Evolutionary conservation across 2,113 vertebrate species (phyloP).

Genomic region (Stegastes partitus): DNA sequence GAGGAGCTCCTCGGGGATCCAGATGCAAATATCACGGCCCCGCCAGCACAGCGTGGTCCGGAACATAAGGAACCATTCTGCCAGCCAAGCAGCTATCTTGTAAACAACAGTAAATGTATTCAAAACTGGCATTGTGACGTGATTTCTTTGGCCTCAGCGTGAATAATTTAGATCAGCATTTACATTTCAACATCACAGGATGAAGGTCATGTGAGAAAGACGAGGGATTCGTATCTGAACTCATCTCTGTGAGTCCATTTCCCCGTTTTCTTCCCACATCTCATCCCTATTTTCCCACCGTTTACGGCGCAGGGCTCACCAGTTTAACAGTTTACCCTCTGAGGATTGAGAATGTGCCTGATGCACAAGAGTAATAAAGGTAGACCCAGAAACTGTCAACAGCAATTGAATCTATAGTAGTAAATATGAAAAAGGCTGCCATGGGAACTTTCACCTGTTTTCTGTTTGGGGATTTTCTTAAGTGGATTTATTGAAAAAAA

Average conservation of each 20-base stretch:
- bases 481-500: not conserved
- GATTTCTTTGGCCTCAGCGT: not conserved
- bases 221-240: not conserved
- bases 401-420: conserved; percentile 16
- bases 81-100: conserved; percentile 26
- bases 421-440: not conserved
- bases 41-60: conserved; percentile 61
- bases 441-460: not conserved
- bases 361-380: conserved; percentile 33
- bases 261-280: not conserved
- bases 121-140: not conserved
- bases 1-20: conserved; percentile 64
- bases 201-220: not conserved
- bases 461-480: conserved; percentile 16
- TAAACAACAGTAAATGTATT: conserved; percentile 14
- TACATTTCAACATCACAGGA: not conserved
- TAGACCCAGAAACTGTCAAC: conserved; percentile 8
- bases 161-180: not conserved
- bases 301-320: not conserved
- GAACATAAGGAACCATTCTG: conserved; percentile 58
- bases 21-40: conserved; percentile 75
- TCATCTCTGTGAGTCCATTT: not conserved
- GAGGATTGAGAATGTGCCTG: conserved; percentile 31
- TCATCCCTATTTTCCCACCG: not conserved
- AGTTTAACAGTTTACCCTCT: conserved; percentile 11